Evolutionary conservation across 2,113 vertebrate genomes (phyloP).

Genomic region (Petrocephalus zakoni): DNA sequence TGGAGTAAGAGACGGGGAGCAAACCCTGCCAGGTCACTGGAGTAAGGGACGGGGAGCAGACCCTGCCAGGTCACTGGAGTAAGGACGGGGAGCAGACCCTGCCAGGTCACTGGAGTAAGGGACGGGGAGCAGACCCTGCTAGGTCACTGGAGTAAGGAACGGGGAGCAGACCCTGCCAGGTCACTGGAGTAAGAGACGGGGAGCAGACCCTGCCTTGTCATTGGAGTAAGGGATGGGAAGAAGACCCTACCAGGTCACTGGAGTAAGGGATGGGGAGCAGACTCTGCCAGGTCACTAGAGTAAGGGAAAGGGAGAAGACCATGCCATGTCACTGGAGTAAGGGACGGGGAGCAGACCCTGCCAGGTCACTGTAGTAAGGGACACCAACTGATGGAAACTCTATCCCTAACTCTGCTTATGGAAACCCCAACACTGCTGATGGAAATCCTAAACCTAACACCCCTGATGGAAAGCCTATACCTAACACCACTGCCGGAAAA

Average conservation of each 20-base stretch:
- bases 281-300: too few relatives aligned
- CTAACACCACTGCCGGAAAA: too few relatives aligned
- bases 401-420: too few relatives aligned
- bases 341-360: neutral
- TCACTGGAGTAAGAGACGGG: neutral
- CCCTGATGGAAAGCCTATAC: too few relatives aligned
- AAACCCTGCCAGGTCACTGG: fast-evolving
- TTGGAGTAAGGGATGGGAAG: neutral
- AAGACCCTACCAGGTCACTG: too few relatives aligned
- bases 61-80: neutral
- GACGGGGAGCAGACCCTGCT: neutral
- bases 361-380: neutral
- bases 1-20: neutral
- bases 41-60: neutral
- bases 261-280: too few relatives aligned
- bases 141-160: neutral
- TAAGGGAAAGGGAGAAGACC: too few relatives aligned
- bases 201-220: neutral
- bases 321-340: too few relatives aligned
- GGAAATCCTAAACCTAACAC: too few relatives aligned
- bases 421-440: too few relatives aligned
- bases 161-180: neutral
- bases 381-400: too few relatives aligned
- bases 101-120: neutral
- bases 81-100: neutral